These are phyloP conservation scores for Eubasilissa regina DNA, from an alignment of 1,140 invertebrate genomes.

Conservation along the genomic window DNA sequence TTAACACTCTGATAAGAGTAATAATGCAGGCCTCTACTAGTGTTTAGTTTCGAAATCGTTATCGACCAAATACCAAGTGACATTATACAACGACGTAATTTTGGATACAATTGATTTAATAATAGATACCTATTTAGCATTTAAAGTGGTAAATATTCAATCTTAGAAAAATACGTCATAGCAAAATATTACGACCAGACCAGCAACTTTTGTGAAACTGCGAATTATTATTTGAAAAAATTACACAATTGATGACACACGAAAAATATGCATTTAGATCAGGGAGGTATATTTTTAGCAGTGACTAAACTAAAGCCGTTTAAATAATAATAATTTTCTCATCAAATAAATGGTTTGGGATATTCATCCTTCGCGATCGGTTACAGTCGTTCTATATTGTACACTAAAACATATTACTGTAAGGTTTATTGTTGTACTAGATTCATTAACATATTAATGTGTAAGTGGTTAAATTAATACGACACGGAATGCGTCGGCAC, in stretches of 20 bases:
- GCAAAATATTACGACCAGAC: too few species aligned
- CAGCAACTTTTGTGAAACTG: too few species aligned
- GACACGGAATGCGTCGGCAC: constrained; percentile 33
- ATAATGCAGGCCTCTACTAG: too few species aligned
- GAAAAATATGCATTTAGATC: constrained; percentile 42
- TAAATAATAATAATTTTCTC: constrained; percentile 4
- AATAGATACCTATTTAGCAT: too few species aligned
- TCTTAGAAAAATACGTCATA: too few species aligned
- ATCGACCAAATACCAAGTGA: too few species aligned
- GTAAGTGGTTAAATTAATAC: constrained; percentile 40
- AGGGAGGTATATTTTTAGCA: constrained; percentile 36
- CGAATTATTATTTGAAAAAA: background rate
- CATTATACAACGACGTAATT: too few species aligned
- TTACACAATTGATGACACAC: constrained; percentile 9
- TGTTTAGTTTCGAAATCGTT: too few species aligned
- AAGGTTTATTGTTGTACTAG: constrained; percentile 4
- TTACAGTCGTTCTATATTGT: background rate
- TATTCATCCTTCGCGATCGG: constrained; percentile 11
- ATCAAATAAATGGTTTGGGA: constrained; percentile 18
- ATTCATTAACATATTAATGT: constrained; percentile 45
- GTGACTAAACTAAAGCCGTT: constrained; percentile 16
- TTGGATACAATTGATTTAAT: too few species aligned
- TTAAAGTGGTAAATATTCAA: too few species aligned
- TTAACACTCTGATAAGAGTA: too few species aligned
- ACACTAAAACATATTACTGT: background rate